Evolutionary conservation across 2,797 vertebrate species (phyloP), one percentile per base, ranked within the genome.

Genomic region (Macropodus opercularis): DNA sequence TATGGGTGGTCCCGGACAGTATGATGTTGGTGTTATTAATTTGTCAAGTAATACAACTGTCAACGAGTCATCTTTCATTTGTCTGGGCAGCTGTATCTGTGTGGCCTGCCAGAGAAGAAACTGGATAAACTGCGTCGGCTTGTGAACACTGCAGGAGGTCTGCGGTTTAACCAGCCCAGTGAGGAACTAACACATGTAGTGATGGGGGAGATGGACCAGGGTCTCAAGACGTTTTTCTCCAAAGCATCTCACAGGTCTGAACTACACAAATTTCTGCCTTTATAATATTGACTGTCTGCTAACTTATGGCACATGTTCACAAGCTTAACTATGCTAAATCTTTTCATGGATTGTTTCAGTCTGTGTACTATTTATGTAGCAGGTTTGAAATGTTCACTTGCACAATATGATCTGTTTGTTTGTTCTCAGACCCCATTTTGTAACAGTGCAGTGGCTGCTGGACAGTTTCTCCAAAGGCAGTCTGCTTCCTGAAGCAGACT

Each of bases 171-270:
- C 90, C 96, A 98, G 21, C 93, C 94, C 64, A 94, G 94, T 54
- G 95, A 96, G 81, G 96, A 98, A 27, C 94, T 99, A 61, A 96
- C 97, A 34, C 97, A 99, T 52, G 90, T 98, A 48, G 92, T 98
- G 55, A 92, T 95, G 86, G 96, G 95, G 59, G 95, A 98, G 29
- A 75, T 88, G 54, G 94, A 93, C 66, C 87, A 93, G 48, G 95
- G 95, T 21, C 71, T 98, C 63, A 95, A 93, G 75, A 91, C 81
- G 18, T 97, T 98, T 70, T 80, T 98, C 52, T 91, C 87, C 48
- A 96, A 94, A 86, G 91, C 89, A 0, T 52, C 84, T 71, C 94
- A 96, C 83, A 96, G 96, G 97, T 99, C 79, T 42, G 57, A 66
- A 18, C 12, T 12, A 10, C 3, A 43, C 19, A 61, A 1, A n/a